These are phyloP conservation scores for Rhizomys pruinosus DNA, from an alignment of 2,113 vertebrate genomes.

Conservation along the genomic window DNA sequence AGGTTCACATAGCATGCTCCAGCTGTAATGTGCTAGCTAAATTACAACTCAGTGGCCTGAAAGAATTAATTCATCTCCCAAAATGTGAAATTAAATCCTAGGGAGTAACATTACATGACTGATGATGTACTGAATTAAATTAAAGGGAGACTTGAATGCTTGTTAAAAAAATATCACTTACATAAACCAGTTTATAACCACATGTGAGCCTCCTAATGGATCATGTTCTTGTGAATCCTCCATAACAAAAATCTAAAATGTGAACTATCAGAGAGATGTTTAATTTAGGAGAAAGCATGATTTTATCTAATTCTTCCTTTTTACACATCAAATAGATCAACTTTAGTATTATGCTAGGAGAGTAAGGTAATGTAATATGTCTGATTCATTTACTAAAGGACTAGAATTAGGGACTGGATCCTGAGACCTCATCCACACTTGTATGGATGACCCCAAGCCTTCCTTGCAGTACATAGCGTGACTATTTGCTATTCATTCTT, in stretches of 20 bases:
- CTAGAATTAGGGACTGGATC: neutral
- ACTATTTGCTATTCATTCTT: neutral
- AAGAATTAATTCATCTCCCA: slow-evolving; percentile 83
- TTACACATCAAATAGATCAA: neutral
- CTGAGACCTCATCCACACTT: accelerated
- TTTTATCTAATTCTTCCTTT: slow-evolving; percentile 23
- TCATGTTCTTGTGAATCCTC: slow-evolving; percentile 64
- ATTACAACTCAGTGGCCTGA: slow-evolving; percentile 78
- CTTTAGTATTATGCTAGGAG: neutral
- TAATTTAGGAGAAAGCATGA: slow-evolving; percentile 22
- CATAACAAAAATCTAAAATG: slow-evolving; percentile 64
- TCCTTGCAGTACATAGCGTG: accelerated
- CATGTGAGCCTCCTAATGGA: slow-evolving; percentile 73
- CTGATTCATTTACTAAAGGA: neutral
- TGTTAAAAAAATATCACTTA: slow-evolving; percentile 82
- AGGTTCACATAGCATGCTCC: slow-evolving; percentile 70
- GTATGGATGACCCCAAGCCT: neutral
- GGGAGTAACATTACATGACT: slow-evolving; percentile 81
- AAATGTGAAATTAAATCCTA: slow-evolving; percentile 83
- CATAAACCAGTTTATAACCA: slow-evolving; percentile 78
- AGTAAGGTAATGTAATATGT: neutral
- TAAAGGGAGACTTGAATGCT: slow-evolving; percentile 81
- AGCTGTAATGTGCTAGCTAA: slow-evolving; percentile 77
- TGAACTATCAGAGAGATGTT: slow-evolving; percentile 30
- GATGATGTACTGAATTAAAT: slow-evolving; percentile 82